phyloP scores from a whole-genome alignment of 2,888 invertebrate genomes.

The Polia nebulosa region DNA sequence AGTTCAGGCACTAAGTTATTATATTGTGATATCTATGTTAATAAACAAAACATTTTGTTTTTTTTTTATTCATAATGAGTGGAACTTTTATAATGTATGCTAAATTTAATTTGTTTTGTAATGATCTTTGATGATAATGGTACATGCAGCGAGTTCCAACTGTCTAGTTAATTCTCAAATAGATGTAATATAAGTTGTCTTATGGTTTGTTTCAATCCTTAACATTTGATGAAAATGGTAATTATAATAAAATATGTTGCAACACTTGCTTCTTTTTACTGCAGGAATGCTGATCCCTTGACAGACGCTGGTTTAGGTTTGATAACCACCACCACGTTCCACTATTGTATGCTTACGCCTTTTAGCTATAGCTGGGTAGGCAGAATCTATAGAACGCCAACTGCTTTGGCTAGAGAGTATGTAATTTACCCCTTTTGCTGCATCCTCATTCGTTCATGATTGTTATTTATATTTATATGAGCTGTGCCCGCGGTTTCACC shows the following conservation, averaged over 20 bases:
- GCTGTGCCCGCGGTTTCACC: no score
- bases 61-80: slow-evolving; percentile 47
- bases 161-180: slow-evolving; percentile 75
- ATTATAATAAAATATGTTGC: slow-evolving; percentile 85
- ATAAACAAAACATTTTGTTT: slow-evolving; percentile 55
- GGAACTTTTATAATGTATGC: slow-evolving; percentile 58
- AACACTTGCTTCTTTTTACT: slow-evolving; percentile 69
- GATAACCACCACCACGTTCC: no score
- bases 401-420: no score
- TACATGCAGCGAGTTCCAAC: slow-evolving; percentile 67
- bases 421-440: no score
- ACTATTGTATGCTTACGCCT: no score
- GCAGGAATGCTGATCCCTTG: not conserved
- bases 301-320: no score
- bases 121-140: slow-evolving; percentile 52
- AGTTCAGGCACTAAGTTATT: slow-evolving; percentile 65
- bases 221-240: slow-evolving; percentile 83
- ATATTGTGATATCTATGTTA: slow-evolving; percentile 69
- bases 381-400: no score
- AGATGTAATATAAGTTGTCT: slow-evolving; percentile 73
- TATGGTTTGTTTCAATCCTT: slow-evolving; percentile 80
- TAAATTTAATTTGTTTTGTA: slow-evolving; percentile 60
- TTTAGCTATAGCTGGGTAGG: no score
- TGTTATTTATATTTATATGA: no score
- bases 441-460: no score